Conservation (phyloP, 1,140 invertebrate species). For the Pollicipes pollicipes region DNA sequence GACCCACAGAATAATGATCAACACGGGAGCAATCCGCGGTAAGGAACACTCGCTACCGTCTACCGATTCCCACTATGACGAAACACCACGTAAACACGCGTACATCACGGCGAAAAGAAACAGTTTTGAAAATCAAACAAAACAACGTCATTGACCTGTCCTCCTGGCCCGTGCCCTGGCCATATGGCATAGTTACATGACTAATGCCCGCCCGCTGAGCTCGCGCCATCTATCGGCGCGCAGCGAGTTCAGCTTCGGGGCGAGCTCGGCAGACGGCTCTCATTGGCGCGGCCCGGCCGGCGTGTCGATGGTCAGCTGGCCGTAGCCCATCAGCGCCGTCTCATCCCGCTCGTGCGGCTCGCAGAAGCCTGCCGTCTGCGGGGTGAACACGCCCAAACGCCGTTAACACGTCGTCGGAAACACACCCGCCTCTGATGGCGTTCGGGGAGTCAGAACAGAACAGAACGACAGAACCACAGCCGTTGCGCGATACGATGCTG, state of each 20-base stretch:
- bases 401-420: conserved; percentile 6
- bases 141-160: background rate
- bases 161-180: background rate
- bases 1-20: no score
- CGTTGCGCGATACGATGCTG: no score
- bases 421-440: conserved; percentile 4
- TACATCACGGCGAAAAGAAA: background rate
- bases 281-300: background rate
- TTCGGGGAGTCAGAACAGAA: conserved; percentile 3
- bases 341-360: conserved; percentile 10
- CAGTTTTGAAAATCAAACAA: background rate
- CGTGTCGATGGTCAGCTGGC: conserved; percentile 4
- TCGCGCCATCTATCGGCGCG: background rate
- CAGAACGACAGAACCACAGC: no score
- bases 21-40: no score
- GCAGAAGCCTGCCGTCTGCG: conserved; percentile 8
- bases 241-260: background rate
- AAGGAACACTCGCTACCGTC: no score
- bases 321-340: conserved; percentile 9
- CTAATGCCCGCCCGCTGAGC: background rate
- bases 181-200: background rate
- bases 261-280: background rate
- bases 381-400: conserved; percentile 6
- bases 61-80: no score
- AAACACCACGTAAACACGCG: background rate